Evolutionary conservation across 2,113 vertebrate genomes (phyloP), one percentile per base, ranked within the genome.

Genomic region (Mesembrinibis cayennensis): DNA sequence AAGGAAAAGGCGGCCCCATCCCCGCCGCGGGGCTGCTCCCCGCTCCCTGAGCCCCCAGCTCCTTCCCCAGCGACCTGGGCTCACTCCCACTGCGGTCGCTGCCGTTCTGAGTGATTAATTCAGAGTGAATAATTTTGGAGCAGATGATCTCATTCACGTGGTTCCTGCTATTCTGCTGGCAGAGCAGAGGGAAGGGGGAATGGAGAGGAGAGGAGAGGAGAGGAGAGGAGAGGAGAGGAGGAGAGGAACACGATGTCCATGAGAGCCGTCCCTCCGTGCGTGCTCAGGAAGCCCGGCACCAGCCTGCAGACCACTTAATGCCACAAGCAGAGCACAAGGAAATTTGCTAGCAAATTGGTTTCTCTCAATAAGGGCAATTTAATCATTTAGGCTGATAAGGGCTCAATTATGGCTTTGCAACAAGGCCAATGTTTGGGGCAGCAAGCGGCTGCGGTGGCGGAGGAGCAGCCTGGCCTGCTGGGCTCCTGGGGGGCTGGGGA

Each of bases 111-210:
- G 90, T 96, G 96, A 97, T 96, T 97, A 96, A 97, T 97, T 95
- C 95, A 93, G 83, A 76, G 71, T 89, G 96, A 96, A 88, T 97
- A 96, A 97, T 97, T 97, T 95, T 87, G 69, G 86, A 92, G 95
- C 89, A 93, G 96, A 97, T 97, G 95, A 97, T 93, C 90, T 97
- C 90, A 88, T 95, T 72, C 88, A 93, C 69, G 29, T 95, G 89
- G 86, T 87, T 87, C 82, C 87, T 95, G 89, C 80, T 90, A 78
- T 95, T 96, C 59, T 87, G 82, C 56, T 0, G 2, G 82, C 26
- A 44, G 50, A 83, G 61, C 0, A 1, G 73, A 74, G 62, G 23
- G 16, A 50, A 66, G 52, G 52, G 21, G 36, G 63, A n/a, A n/a
- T n/a, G n/a, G n/a, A 53, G 58, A 79, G 47, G 70, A 67, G 58